Evolutionary conservation across 2,888 invertebrate genomes (phyloP).

Genomic region (Tricholauxania praeusta): DNA sequence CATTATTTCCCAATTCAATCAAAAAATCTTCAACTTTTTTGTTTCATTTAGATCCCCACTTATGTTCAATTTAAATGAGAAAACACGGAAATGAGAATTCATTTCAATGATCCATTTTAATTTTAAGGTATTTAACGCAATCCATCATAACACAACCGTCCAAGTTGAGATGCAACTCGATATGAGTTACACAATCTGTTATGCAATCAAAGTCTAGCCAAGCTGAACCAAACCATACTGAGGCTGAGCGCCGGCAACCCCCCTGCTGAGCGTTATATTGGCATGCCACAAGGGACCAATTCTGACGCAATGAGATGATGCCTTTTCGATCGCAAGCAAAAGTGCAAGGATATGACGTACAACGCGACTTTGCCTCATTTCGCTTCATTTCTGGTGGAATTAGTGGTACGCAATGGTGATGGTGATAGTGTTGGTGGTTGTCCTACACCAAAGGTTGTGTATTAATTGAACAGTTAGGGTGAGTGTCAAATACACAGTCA

Average conservation of each 20-base stretch:
- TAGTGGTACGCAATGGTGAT: constrained; percentile 39
- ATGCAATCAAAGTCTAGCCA: constrained; percentile 57
- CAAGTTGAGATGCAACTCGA: constrained; percentile 59
- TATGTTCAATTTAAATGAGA: constrained; percentile 6
- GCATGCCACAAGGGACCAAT: constrained; percentile 69
- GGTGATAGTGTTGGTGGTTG: constrained; percentile 27
- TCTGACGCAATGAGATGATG: constrained; percentile 45
- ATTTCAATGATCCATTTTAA: constrained; percentile 61
- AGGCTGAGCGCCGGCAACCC: constrained; percentile 48
- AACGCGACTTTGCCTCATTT: constrained; percentile 42
- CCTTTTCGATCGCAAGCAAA: constrained; percentile 43
- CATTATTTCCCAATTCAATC: constrained; percentile 50
- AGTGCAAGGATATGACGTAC: constrained; percentile 37
- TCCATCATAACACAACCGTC: constrained; percentile 58
- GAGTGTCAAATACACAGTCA: constrained; percentile 44
- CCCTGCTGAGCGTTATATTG: constrained; percentile 68
- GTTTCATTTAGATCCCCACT: constrained; percentile 25
- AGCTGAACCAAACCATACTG: not conserved
- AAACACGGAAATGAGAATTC: constrained; percentile 45
- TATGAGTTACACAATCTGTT: constrained; percentile 65
- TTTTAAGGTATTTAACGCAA: constrained; percentile 66
- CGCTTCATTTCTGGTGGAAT: constrained; percentile 44
- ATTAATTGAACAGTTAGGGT: constrained; percentile 35
- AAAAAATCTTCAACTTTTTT: constrained; percentile 53
- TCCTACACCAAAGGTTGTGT: constrained; percentile 27